Evolutionary conservation across 2,113 vertebrate species (phyloP), one percentile per base, ranked within the genome.

Genomic region (Menidia beryllina): DNA sequence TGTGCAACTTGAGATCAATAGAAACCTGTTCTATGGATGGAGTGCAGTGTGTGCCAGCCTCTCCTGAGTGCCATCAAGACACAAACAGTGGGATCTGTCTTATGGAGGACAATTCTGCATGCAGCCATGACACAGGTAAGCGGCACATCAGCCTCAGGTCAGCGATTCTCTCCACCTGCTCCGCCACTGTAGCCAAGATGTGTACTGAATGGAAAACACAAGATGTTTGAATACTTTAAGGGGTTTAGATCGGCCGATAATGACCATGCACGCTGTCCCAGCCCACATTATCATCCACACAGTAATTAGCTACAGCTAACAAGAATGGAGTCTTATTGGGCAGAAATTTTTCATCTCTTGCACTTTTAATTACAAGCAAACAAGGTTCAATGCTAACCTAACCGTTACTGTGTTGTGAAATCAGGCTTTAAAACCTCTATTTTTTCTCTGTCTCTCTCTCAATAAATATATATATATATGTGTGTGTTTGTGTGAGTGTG

Each of bases 131-230:
- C 81, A 85, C 72, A 70, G 69, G 80, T 79, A 79, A 73, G 74
- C 79, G 64, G 53, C 76, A 62, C 79, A 87, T 86, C 76, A 83
- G 88, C 85, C 80, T 83, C 86, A 88, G 82, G 78, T 75, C 86
- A 85, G 53, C 79, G 78, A 77, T 76, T 89, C 69, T 79, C 76
- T 81, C 75, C 83, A 88, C 85, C 82, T 91, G 88, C 69, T 85
- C 66, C 67, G 51, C 48, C 3, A 27, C 25, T 38, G 71, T 47
- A 64, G 85, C 83, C 79, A 89, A 82, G 60, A 80, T 71, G 48
- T 66, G 79, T 52, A 75, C 58, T 69, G 56, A 83, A 82, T 61
- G 80, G 72, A 72, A 63, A 69, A 61, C 74, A 39, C 63, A 83
- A 81, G 68, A 73, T 64, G 72, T 82, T 34, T 70, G 69, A 69